Evolutionary conservation across 2,888 invertebrate genomes (phyloP).

Genomic region (Campopleginae sp.): DNA sequence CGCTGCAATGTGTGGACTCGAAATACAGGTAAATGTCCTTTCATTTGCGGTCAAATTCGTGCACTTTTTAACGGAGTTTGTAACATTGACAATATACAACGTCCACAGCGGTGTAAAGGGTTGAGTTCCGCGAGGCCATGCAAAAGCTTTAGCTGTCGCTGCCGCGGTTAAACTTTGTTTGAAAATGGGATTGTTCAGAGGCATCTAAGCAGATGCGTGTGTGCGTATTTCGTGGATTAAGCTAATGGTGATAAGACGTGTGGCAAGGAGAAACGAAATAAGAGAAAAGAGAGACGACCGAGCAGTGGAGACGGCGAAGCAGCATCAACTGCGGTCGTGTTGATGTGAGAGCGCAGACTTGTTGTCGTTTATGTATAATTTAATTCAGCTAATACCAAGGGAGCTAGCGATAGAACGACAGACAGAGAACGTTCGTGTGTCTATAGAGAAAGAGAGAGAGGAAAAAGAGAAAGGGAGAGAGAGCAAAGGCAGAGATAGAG

Average conservation of each 20-base stretch:
- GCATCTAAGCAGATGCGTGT: slow-evolving; percentile 5
- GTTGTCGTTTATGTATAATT: slow-evolving; percentile 63
- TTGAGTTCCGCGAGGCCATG: slow-evolving; percentile 2
- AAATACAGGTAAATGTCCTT: background rate
- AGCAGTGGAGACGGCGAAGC: slow-evolving; percentile 18
- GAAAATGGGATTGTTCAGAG: slow-evolving; percentile 37
- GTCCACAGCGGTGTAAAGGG: background rate
- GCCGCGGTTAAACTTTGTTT: slow-evolving; percentile 44
- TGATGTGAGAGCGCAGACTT: slow-evolving; percentile 33
- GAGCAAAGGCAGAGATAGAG: background rate
- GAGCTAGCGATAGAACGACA: slow-evolving; percentile 7
- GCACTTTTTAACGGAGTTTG: background rate
- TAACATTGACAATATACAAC: background rate
- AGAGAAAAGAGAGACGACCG: slow-evolving; percentile 20
- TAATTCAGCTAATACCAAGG: slow-evolving; percentile 64
- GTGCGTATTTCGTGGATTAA: slow-evolving; percentile 36
- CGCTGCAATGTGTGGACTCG: background rate
- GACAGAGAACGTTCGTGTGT: background rate
- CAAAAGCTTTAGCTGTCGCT: slow-evolving; percentile 7
- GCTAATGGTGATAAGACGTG: slow-evolving; percentile 9
- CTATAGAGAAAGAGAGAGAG: background rate
- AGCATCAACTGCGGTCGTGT: slow-evolving; percentile 44
- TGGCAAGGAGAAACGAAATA: background rate
- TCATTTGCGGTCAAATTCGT: background rate
- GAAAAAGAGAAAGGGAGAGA: background rate